A percentile compares a stretch with the other conserved stretches of the same genome.
Evolutionary conservation across 2,888 invertebrate genomes (phyloP).

Genomic region (Epinotia ramella): DNA sequence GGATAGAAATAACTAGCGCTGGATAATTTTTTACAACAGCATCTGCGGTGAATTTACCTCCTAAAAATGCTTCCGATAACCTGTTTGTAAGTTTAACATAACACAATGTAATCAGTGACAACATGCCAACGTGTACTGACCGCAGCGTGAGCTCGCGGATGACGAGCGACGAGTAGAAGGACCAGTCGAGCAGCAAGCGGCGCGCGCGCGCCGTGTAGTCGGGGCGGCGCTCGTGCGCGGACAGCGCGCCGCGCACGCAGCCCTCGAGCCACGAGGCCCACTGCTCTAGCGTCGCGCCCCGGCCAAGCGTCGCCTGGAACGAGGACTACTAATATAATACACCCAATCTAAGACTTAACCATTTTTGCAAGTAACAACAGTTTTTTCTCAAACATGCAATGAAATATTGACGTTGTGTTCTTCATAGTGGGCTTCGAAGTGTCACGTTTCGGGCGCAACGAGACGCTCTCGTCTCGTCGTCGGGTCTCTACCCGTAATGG

Average conservation of each 20-base stretch:
- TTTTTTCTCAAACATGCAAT: no score
- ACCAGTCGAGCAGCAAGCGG: slow-evolving; percentile 97
- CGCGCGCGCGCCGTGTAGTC: slow-evolving; percentile 94
- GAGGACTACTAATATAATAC: slow-evolving; percentile 14
- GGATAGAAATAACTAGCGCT: no score
- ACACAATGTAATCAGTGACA: no score
- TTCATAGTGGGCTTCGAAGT: no score
- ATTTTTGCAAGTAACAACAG: neutral
- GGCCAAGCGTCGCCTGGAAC: slow-evolving; percentile 90
- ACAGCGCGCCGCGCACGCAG: slow-evolving; percentile 95
- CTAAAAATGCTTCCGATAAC: no score
- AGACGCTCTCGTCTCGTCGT: no score
- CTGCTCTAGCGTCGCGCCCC: slow-evolving; percentile 97
- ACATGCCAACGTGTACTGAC: slow-evolving; percentile 21
- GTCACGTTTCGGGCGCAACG: no score
- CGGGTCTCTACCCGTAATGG: no score
- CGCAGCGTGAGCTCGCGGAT: slow-evolving; percentile 96
- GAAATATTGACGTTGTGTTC: no score
- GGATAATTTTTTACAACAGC: no score
- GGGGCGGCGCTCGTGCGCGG: slow-evolving; percentile 93
- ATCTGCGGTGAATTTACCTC: no score
- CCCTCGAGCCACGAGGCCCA: slow-evolving; percentile 99
- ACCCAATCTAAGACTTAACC: neutral
- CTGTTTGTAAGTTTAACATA: no score
- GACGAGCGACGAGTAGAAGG: slow-evolving; percentile 97